These are phyloP conservation scores for Cryptus viduatorius DNA, from an alignment of 2,888 invertebrate genomes.

Conservation along the genomic window DNA sequence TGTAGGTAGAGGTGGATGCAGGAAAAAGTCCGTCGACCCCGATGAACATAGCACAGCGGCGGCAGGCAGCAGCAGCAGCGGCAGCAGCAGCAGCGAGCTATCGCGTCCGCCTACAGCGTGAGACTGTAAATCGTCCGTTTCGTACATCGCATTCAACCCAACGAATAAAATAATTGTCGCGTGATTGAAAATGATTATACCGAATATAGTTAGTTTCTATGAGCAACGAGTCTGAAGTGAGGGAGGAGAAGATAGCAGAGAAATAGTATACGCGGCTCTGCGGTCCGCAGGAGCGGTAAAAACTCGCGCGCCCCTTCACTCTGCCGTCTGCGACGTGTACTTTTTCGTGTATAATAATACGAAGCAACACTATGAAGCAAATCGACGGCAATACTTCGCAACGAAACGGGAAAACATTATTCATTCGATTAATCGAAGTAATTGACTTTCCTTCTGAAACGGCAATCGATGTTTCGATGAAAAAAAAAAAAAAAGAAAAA, in stretches of 20 bases:
- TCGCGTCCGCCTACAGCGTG: constrained; percentile 36
- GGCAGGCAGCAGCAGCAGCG: constrained; percentile 2
- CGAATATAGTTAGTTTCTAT: constrained; percentile 62
- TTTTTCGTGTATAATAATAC: not conserved
- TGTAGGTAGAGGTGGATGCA: constrained; percentile 19
- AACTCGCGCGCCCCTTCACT: not conserved
- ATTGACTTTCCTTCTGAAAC: not conserved
- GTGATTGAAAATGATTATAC: constrained; percentile 64
- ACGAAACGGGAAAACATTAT: constrained; percentile 9
- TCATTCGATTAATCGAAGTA: not conserved
- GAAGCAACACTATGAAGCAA: not conserved
- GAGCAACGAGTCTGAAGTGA: constrained; percentile 13
- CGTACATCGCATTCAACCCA: constrained; percentile 50
- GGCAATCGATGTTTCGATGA: not conserved
- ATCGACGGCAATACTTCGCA: not conserved
- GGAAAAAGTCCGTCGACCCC: constrained; percentile 66
- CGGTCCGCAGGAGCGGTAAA: not conserved
- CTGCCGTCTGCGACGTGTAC: not conserved
- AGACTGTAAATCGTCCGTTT: constrained; percentile 23
- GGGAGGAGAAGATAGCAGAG: not conserved
- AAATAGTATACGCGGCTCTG: not conserved
- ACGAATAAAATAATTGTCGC: constrained; percentile 65
- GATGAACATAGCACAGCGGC: not conserved
- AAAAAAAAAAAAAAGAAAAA: not conserved
- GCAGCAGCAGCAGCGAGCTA: not conserved